Evolutionary conservation across 1,140 invertebrate species (phyloP), one percentile per base, ranked within the genome.

Genomic region (Nylanderia fulva): DNA sequence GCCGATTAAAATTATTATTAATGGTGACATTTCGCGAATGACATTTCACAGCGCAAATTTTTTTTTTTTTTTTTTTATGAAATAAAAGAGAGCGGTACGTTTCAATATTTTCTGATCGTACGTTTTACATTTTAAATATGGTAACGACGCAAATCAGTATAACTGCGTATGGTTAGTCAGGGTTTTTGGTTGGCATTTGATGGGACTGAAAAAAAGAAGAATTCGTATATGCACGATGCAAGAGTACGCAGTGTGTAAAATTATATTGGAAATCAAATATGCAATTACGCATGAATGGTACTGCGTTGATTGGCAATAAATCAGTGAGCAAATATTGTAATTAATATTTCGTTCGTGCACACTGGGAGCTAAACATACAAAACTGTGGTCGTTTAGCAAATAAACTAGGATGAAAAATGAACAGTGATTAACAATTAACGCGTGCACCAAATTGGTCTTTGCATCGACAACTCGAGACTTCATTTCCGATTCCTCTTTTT

Each of bases 311-410:
- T 75, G 85, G 60, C 80, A 68, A 84, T 56, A 61, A 87, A 76
- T 66, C 86, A 69, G 64, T 87, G 69, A 77, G 84, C 77, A 87
- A 87, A 87, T 52, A 60, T 45, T 13, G 72, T 87, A 87, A 88
- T 88, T 84, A 88, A 83, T 76, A 84, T 82, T 77, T 84, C 42
- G 80, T 36, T 79, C 33, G 48, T 69, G 54, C 69, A 39, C 48
- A 24, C 42, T 39, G 56, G 52, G 15, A 48, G 9, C 66, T 48
- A 87, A 88, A 77, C 54, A 58, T 71, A 39, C 54, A 72, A 45
- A 18, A 33, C n/a, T 18, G 54, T 58, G 85, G 86, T 86, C 66
- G 77, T 86, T 68, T 52, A 72, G 21, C 45, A 84, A 87, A 84
- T 79, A 85, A 85, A 79, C 74, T 74, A 77, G 54, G 80, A 69